Evolutionary conservation across 2,113 vertebrate genomes (phyloP).

Genomic region (Symphodus melops): DNA sequence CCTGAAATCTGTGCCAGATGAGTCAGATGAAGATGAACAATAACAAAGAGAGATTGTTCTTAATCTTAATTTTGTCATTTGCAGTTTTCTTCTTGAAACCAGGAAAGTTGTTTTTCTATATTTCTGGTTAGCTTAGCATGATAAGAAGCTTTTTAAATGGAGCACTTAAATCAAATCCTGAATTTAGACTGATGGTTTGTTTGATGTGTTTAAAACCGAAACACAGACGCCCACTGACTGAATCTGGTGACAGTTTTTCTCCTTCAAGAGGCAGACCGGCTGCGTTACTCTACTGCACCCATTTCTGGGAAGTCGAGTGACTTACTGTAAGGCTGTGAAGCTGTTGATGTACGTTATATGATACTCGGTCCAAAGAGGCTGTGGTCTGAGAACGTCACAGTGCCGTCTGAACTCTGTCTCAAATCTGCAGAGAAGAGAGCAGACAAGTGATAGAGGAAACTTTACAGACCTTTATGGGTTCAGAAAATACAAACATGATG

Average conservation of each 20-base stretch:
- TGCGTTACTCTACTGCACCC: not conserved
- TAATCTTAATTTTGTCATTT: too few relatives aligned
- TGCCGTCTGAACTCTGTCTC: constrained; percentile 50
- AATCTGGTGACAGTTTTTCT: too few relatives aligned
- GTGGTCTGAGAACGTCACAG: constrained; percentile 33
- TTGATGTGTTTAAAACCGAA: not conserved
- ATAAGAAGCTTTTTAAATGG: not conserved
- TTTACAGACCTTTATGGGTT: too few relatives aligned
- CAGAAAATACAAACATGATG: too few relatives aligned
- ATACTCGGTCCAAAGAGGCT: constrained; percentile 65
- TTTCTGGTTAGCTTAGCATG: not conserved
- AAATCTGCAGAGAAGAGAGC: constrained; percentile 69
- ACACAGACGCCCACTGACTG: not conserved
- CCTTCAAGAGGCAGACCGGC: too few relatives aligned
- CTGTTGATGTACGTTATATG: constrained; percentile 82
- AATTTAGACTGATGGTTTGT: not conserved
- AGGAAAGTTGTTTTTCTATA: too few relatives aligned
- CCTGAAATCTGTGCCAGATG: too few relatives aligned
- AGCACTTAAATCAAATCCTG: not conserved
- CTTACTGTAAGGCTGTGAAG: constrained; percentile 80
- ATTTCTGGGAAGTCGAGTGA: constrained; percentile 47
- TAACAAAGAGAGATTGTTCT: too few relatives aligned
- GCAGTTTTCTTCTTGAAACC: too few relatives aligned
- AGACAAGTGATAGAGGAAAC: not conserved
- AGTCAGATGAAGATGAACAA: too few relatives aligned